Evolutionary conservation across 23 tunicate species (phyloP).

Genomic region (Aplidium turbinatum): DNA sequence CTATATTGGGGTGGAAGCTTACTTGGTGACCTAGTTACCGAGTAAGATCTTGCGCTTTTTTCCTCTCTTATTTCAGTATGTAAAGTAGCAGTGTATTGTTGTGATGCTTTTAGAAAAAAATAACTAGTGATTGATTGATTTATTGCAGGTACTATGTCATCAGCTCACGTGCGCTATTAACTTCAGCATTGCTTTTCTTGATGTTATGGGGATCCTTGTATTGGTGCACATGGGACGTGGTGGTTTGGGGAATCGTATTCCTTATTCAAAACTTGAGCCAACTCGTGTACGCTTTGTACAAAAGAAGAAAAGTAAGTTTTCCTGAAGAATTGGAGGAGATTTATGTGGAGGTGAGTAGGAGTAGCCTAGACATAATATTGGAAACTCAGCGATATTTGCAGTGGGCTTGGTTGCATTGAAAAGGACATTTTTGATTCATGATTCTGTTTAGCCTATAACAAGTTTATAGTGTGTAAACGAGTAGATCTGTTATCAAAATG

Average conservation of each 20-base stretch:
- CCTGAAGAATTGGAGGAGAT: conserved; percentile 62
- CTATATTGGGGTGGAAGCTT: no score
- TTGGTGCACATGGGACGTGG: conserved; percentile 85
- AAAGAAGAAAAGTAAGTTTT: conserved; percentile 47
- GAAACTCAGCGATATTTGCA: neutral
- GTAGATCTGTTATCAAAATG: no score
- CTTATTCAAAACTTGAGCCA: conserved; percentile 59
- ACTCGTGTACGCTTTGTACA: conserved; percentile 53
- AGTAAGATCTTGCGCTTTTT: no score
- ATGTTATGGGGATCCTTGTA: conserved; percentile 75
- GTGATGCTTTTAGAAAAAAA: no score
- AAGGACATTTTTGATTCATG: no score
- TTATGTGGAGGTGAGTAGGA: conserved; percentile 44
- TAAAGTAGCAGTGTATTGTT: no score
- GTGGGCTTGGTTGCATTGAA: neutral
- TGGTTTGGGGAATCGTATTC: conserved; percentile 61
- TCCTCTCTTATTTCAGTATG: no score
- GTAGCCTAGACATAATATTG: neutral
- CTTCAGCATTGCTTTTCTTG: conserved; percentile 34
- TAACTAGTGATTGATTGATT: neutral
- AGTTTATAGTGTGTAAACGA: no score
- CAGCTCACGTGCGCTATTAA: conserved; percentile 19
- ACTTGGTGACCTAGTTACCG: no score
- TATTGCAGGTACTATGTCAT: conserved; percentile 69
- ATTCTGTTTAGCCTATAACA: no score